Conservation (phyloP, 2,888 invertebrate genomes). For the Chirona hameri region DNA sequence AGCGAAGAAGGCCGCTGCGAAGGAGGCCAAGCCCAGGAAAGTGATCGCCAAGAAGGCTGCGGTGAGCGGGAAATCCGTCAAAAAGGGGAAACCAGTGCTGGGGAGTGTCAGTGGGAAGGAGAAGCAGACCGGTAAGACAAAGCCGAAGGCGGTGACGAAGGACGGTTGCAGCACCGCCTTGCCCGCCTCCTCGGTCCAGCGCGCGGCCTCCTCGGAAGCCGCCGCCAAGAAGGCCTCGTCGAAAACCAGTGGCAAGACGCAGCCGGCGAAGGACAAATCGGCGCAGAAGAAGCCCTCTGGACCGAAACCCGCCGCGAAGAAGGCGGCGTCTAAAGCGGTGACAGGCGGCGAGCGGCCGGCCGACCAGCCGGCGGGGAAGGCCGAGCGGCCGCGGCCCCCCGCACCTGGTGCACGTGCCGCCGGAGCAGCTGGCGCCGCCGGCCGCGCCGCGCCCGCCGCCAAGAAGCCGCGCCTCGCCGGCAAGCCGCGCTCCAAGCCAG, state of each 20-base stretch:
- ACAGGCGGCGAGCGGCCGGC: background rate
- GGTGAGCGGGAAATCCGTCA: background rate
- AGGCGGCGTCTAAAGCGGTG: background rate
- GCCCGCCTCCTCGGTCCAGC: background rate
- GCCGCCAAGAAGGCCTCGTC: constrained; percentile 29
- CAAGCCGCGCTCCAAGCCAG: background rate
- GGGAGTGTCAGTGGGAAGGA: background rate
- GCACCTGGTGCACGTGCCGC: background rate
- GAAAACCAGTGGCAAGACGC: constrained; percentile 30
- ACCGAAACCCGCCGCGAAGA: background rate
- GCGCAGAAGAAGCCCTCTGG: background rate
- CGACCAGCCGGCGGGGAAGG: background rate
- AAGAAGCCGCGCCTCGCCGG: background rate
- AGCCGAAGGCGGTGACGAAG: constrained; percentile 1
- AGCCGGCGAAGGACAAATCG: background rate
- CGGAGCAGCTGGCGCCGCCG: background rate
- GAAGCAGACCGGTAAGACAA: background rate
- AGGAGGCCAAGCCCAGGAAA: constrained; percentile 22
- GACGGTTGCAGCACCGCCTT: background rate
- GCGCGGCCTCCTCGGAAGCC: constrained; percentile 23
- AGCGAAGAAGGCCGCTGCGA: constrained; percentile 26
- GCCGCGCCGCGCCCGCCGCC: background rate
- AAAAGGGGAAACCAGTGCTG: background rate
- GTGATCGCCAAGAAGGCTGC: background rate
- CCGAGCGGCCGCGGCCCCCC: background rate